Evolutionary conservation across 2,797 vertebrate genomes (phyloP).

Genomic region (Coccyzus lansbergi): DNA sequence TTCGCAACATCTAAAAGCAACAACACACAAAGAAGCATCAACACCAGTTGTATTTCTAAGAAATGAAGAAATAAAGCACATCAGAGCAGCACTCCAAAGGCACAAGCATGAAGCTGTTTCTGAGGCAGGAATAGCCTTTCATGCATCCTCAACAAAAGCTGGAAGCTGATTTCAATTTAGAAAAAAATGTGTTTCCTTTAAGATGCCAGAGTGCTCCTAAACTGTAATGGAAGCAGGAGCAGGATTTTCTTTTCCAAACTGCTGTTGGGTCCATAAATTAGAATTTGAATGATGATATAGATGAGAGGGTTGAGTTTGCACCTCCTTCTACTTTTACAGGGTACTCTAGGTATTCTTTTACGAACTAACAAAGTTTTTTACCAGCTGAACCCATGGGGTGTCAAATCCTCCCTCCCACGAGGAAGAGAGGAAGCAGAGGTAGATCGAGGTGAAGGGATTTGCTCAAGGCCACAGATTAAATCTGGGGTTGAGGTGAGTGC

Average conservation of each 20-base stretch:
- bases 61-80: not conserved
- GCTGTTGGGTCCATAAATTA: not conserved
- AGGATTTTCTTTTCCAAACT: not conserved
- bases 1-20: not conserved
- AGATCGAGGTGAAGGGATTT: not conserved
- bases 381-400: not conserved
- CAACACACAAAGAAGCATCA: not conserved
- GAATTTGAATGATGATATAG: fast-evolving
- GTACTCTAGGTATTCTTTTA: fast-evolving
- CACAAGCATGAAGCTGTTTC: not conserved
- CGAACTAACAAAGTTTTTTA: not conserved
- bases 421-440: not conserved
- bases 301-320: not conserved
- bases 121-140: not conserved
- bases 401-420: not conserved
- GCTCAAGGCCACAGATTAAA: constrained; percentile 12
- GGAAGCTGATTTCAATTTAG: not conserved
- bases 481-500: not conserved
- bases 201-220: not conserved
- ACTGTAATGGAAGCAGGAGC: not conserved
- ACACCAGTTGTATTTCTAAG: not conserved
- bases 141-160: not conserved
- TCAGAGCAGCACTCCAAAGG: not conserved
- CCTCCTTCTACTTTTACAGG: not conserved
- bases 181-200: not conserved